A percentile compares a stretch with the other conserved stretches of the same genome.
Evolutionary conservation across 2,113 vertebrate species (phyloP).

Genomic region (Triplophysa dalaica): DNA sequence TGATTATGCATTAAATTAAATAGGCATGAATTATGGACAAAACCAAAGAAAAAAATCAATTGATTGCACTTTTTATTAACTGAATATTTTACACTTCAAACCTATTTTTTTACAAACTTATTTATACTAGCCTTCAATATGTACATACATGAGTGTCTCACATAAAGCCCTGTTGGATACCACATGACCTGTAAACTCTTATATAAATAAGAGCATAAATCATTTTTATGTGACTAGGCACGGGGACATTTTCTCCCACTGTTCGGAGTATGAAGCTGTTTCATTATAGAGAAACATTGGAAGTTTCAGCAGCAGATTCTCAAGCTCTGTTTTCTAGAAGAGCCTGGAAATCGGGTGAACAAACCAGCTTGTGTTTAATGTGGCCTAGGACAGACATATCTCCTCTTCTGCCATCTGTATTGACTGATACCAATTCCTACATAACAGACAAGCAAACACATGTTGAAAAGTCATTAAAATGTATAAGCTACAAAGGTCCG

Average conservation of each 20-base stretch:
- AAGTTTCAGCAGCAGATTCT: slow-evolving; percentile 42
- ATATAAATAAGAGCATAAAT: not conserved
- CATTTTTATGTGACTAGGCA: not conserved
- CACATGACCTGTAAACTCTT: not conserved
- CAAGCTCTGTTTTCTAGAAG: slow-evolving; percentile 83
- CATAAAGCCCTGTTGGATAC: not conserved
- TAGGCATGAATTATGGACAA: not conserved
- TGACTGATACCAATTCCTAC: slow-evolving; percentile 90
- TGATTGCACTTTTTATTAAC: not conserved
- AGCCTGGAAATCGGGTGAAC: slow-evolving; percentile 90
- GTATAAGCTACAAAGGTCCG: too few relatives aligned
- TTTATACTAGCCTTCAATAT: slow-evolving; percentile 3
- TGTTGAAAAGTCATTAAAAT: not conserved
- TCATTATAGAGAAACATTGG: not conserved
- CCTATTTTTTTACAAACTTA: not conserved
- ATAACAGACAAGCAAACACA: not conserved
- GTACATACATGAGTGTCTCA: slow-evolving; percentile 7
- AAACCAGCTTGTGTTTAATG: slow-evolving; percentile 92
- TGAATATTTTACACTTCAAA: not conserved
- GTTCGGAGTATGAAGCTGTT: not conserved
- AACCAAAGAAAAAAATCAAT: not conserved
- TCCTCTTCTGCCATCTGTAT: slow-evolving; percentile 81
- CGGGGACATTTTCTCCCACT: not conserved
- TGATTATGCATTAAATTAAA: too few relatives aligned
- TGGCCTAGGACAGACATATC: slow-evolving; percentile 92